A percentile compares a stretch with the other conserved stretches of the same genome.
phyloP scores from a whole-genome alignment of 2,888 invertebrate species.

The Erebia epiphron region DNA sequence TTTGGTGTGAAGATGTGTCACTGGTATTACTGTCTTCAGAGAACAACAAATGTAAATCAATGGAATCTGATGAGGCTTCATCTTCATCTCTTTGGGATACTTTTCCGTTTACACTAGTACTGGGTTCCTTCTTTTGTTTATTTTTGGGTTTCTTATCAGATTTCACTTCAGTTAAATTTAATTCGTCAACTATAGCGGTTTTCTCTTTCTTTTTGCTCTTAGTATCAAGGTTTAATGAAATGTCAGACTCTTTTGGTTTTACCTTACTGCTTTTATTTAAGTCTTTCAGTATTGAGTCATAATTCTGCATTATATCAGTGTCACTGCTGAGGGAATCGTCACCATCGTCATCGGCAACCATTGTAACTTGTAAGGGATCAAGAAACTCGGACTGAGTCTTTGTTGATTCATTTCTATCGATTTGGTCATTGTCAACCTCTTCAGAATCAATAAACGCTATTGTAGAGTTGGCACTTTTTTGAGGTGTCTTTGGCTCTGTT shows the following conservation, averaged over 20 bases:
- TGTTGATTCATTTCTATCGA: constrained; percentile 52
- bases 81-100: constrained; percentile 34
- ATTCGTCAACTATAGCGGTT: constrained; percentile 60
- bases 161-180: constrained; percentile 66
- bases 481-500: constrained; percentile 64
- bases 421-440: constrained; percentile 52
- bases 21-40: constrained; percentile 68
- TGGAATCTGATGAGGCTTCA: constrained; percentile 61
- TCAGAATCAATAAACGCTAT: constrained; percentile 53
- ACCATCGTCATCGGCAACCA: constrained; percentile 42
- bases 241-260: constrained; percentile 50
- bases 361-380: constrained; percentile 61
- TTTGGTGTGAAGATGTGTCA: constrained; percentile 37
- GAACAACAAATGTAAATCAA: constrained; percentile 67
- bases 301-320: constrained; percentile 65
- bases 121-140: constrained; percentile 27
- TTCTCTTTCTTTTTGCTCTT: constrained; percentile 54
- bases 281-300: constrained; percentile 62
- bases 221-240: constrained; percentile 61
- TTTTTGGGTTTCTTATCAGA: constrained; percentile 39
- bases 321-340: constrained; percentile 59
- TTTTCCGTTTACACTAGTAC: constrained; percentile 36
- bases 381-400: constrained; percentile 52
- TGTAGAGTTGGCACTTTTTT: constrained; percentile 55
- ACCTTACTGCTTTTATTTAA: constrained; percentile 55